Evolutionary conservation across 2,888 invertebrate species (phyloP).

Genomic region (Petrophora chlorosata): DNA sequence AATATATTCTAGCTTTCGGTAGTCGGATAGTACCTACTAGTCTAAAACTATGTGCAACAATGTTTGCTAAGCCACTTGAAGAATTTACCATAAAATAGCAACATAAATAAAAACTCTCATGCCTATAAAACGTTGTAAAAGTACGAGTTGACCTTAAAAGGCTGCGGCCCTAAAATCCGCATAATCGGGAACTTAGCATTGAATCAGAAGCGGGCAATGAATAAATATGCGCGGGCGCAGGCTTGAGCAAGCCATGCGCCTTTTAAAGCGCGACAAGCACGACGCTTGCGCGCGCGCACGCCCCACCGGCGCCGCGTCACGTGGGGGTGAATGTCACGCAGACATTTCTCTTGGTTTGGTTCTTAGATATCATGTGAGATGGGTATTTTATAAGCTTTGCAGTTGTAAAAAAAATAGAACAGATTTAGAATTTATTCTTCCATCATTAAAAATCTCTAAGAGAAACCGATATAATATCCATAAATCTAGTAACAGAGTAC

Average conservation of each 20-base stretch:
- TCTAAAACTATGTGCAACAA: background rate
- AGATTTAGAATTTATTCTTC: too few species aligned
- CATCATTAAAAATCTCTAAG: too few species aligned
- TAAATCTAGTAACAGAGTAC: too few species aligned
- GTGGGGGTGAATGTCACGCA: conserved; percentile 51
- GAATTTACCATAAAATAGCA: conserved; percentile 18
- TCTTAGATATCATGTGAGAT: conserved; percentile 23
- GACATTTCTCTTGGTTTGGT: conserved; percentile 27
- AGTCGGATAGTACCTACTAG: background rate
- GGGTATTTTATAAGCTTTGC: conserved; percentile 3
- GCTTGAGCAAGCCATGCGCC: conserved; percentile 42
- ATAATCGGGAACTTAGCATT: conserved; percentile 55
- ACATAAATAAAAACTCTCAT: conserved; percentile 17
- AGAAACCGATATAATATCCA: too few species aligned
- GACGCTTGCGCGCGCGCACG: conserved; percentile 49
- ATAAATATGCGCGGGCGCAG: conserved; percentile 63
- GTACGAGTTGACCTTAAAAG: conserved; percentile 42
- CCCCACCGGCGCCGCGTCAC: conserved; percentile 50
- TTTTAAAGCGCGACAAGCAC: conserved; percentile 62
- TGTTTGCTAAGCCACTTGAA: background rate
- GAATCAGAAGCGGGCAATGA: conserved; percentile 60
- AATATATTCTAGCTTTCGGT: too few species aligned
- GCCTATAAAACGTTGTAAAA: conserved; percentile 27
- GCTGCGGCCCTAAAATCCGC: conserved; percentile 48
- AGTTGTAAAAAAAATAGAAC: too few species aligned